These are phyloP conservation scores for Orthonychiurus folsomi DNA, from an alignment of 2,888 invertebrate species.

Conservation along the genomic window DNA sequence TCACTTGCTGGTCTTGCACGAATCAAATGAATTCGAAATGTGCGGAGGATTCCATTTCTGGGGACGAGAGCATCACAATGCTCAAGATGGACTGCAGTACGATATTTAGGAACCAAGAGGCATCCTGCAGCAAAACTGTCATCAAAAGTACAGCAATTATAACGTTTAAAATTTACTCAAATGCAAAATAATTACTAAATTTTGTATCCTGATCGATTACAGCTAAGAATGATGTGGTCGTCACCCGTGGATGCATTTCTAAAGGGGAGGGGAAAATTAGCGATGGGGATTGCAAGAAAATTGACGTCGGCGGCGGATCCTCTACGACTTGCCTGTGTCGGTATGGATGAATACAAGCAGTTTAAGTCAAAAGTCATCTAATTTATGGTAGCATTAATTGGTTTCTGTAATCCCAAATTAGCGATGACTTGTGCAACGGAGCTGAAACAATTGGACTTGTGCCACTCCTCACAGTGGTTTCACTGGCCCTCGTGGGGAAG, in stretches of 20 bases:
- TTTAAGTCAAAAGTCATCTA: not conserved
- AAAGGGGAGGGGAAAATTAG: not conserved
- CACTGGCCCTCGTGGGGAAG: not conserved
- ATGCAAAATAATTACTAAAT: not conserved
- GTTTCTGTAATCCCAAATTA: not conserved
- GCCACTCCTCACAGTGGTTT: not conserved
- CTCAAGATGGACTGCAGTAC: not conserved
- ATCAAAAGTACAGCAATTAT: not conserved
- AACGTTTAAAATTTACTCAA: not conserved
- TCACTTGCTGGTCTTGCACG: not conserved
- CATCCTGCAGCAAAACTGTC: not conserved
- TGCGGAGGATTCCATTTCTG: not conserved
- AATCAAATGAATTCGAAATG: not conserved
- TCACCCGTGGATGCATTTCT: not conserved
- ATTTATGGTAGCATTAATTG: too few relatives aligned
- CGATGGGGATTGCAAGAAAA: not conserved
- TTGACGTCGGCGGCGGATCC: not conserved
- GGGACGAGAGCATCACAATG: not conserved
- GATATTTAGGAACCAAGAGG: not conserved
- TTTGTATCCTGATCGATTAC: not conserved
- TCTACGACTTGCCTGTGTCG: not conserved
- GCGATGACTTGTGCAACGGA: not conserved
- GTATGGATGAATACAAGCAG: not conserved
- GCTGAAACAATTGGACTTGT: not conserved
- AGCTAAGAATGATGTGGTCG: not conserved